A percentile compares a stretch with the other conserved stretches of the same genome.
phyloP scores from a whole-genome alignment of 2,888 invertebrate genomes.

The Dynastes hyllus region DNA sequence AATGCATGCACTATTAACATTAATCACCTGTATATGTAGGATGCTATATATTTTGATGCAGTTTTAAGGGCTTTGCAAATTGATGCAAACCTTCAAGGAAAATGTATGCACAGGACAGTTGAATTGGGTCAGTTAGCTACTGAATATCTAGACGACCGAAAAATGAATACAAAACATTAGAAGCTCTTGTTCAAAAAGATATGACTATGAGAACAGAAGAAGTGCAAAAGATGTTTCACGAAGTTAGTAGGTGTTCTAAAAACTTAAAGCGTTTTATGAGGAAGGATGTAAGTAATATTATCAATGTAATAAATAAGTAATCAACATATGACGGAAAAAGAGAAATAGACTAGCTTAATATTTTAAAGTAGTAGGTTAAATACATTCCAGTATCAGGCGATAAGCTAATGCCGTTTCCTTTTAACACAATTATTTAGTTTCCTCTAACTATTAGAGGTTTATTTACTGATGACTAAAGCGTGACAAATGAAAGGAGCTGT shows the following conservation, averaged over 20 bases:
- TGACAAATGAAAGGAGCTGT: no score
- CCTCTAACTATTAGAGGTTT: no score
- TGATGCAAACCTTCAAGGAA: slow-evolving; percentile 77
- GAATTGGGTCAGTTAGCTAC: slow-evolving; percentile 80
- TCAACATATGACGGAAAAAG: neutral
- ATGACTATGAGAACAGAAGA: slow-evolving; percentile 77
- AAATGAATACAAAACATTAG: slow-evolving; percentile 75
- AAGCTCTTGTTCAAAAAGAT: slow-evolving; percentile 76
- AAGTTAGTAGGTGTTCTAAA: slow-evolving; percentile 68
- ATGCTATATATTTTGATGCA: slow-evolving; percentile 78
- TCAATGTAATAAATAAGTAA: neutral
- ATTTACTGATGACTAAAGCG: no score
- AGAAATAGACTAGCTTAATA: neutral
- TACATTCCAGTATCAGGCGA: neutral
- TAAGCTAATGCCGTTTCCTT: neutral
- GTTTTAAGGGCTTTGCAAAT: slow-evolving; percentile 75
- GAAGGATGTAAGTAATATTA: slow-evolving; percentile 67
- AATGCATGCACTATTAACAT: neutral
- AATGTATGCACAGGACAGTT: slow-evolving; percentile 77
- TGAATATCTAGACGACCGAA: slow-evolving; percentile 79
- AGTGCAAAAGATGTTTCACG: slow-evolving; percentile 71
- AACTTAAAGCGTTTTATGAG: slow-evolving; percentile 70
- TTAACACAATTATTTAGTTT: no score
- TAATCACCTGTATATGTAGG: slow-evolving; percentile 68
- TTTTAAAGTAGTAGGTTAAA: neutral